phyloP scores from a whole-genome alignment of 2,113 vertebrate genomes.

The Sminthopsis crassicaudata region DNA sequence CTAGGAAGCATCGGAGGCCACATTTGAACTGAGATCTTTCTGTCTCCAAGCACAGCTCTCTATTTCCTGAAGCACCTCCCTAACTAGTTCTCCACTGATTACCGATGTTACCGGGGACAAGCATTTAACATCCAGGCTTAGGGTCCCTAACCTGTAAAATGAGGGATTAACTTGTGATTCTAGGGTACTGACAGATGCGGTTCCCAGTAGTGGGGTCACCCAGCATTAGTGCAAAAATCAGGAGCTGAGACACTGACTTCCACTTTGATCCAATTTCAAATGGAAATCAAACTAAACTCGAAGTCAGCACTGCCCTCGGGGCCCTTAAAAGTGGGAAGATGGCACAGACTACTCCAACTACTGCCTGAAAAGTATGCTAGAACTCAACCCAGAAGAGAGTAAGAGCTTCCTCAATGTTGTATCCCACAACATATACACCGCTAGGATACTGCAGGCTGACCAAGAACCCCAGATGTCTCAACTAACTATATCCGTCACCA shows the following conservation, averaged over 20 bases:
- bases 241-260: not conserved
- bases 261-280: not conserved
- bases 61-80: not conserved
- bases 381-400: not conserved
- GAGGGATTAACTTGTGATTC: not conserved
- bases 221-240: not conserved
- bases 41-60: not conserved
- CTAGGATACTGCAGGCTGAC: not conserved
- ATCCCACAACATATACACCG: not conserved
- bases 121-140: not conserved
- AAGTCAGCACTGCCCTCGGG: not conserved
- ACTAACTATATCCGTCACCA: not conserved
- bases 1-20: no score
- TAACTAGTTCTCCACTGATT: not conserved
- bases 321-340: not conserved
- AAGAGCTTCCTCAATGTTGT: not conserved
- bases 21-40: not conserved
- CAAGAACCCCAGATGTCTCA: not conserved
- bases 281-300: not conserved
- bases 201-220: not conserved
- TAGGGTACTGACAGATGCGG: not conserved
- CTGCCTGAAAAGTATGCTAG: not conserved
- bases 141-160: not conserved
- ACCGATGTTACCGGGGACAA: not conserved
- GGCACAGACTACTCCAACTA: not conserved